Evolutionary conservation across 2,888 invertebrate genomes (phyloP).

Genomic region (Notocelia uddmanniana): DNA sequence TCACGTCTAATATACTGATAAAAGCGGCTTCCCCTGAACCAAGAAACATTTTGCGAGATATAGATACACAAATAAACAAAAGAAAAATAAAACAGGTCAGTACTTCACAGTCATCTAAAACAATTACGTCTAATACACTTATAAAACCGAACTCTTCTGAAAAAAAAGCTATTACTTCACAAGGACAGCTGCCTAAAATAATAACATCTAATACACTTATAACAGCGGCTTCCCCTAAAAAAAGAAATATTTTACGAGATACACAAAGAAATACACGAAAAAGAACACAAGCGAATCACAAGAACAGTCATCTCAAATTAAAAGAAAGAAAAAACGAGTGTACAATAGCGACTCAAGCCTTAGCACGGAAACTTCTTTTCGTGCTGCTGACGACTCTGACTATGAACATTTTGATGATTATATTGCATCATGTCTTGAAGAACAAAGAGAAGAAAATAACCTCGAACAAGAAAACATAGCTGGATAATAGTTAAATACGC

Average conservation of each 20-base stretch:
- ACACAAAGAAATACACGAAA: not conserved
- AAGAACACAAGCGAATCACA: not conserved
- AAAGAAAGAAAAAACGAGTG: constrained; percentile 11
- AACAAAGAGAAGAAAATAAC: constrained; percentile 9
- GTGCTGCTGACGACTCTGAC: constrained; percentile 5
- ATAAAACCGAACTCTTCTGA: not conserved
- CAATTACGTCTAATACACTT: not conserved
- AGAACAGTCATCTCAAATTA: not conserved
- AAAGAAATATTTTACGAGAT: not conserved
- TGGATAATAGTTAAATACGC: too few species aligned
- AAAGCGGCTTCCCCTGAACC: not conserved
- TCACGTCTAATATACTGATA: not conserved
- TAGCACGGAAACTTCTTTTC: constrained; percentile 1
- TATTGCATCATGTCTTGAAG: constrained; percentile 12
- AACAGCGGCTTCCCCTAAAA: not conserved
- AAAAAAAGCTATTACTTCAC: not conserved
- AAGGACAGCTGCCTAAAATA: too few species aligned
- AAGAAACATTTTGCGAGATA: not conserved
- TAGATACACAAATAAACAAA: not conserved
- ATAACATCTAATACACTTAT: not conserved
- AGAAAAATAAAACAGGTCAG: not conserved
- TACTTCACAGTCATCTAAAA: too few species aligned
- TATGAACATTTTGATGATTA: constrained; percentile 13
- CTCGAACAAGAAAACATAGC: constrained; percentile 19
- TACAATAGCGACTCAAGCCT: not conserved